Conservation (phyloP, 2,888 invertebrate species). For the Drosophila merina region DNA sequence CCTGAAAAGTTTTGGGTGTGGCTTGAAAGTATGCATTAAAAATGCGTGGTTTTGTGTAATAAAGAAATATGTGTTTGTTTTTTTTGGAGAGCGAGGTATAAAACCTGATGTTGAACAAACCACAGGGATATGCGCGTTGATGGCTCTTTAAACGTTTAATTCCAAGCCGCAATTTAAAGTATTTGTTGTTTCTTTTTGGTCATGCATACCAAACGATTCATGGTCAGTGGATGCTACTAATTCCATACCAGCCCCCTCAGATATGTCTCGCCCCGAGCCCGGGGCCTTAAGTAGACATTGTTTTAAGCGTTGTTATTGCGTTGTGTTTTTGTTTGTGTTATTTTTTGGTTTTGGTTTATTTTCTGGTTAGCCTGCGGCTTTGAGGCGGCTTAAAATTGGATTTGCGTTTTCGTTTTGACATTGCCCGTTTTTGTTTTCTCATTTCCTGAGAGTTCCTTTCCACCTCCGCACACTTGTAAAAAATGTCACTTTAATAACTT, state of each 20-base stretch:
- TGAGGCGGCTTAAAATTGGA: conserved; percentile 74
- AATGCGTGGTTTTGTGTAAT: not conserved
- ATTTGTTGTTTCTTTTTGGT: conserved; percentile 27
- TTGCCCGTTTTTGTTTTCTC: conserved; percentile 37
- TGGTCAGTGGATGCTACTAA: conserved; percentile 44
- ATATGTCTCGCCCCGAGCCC: not conserved
- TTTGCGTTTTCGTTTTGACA: conserved; percentile 69
- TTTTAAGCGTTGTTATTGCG: conserved; percentile 39
- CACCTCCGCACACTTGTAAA: conserved; percentile 61
- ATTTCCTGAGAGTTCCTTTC: conserved; percentile 14
- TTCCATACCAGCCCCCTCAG: not conserved
- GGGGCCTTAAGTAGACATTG: conserved; percentile 72
- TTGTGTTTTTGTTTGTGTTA: conserved; percentile 40
- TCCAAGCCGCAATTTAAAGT: conserved; percentile 48
- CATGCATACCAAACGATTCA: conserved; percentile 51
- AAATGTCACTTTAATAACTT: conserved; percentile 77
- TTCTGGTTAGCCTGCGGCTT: conserved; percentile 66
- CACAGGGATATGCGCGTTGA: not conserved
- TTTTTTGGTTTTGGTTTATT: conserved; percentile 44
- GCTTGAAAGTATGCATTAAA: not conserved
- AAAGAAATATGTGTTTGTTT: not conserved
- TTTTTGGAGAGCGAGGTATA: not conserved
- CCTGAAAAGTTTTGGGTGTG: conserved; percentile 13
- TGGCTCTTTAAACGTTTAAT: conserved; percentile 52
- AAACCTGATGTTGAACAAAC: not conserved